Base-by-base conservation (phyloP, 2,113 vertebrate genomes). In the Vanacampus margaritifer region DNA sequence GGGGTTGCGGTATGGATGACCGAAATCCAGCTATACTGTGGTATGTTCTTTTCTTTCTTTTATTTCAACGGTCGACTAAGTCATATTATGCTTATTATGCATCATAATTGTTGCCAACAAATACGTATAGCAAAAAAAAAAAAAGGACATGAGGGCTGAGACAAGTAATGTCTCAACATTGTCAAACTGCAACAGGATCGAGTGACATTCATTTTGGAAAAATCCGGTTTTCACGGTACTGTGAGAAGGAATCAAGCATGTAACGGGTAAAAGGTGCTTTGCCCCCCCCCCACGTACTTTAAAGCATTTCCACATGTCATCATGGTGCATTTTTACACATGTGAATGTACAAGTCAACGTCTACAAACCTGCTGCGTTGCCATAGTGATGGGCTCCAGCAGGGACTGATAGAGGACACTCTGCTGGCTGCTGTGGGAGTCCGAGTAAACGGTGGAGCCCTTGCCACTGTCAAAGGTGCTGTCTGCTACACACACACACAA, bases 371-470 rank as follows among this genome's bases (percentile, higher is more conserved):
- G 93, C 68, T 93, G 86, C 7, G 79, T 86, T 65, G 92, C 81
- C 16, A 94, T 87, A 13, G 93, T 87, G 3, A 90, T 83, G 0
- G 94, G 65, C 0, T 97, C 95, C 0, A 91, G 90, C 48, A 96
- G 84, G 1, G 96, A 94, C 0, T 94, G 94, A 84, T 95, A 95
- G 84, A 95, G 92, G 78, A 93, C 92, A 1, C 94, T 95, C 63
- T 94, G 96, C 90, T 96, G 96, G 90, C 95, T 97, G 92, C 94
- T 94, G 82, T 96, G 94, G 0, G 94, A 96, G 80, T 97, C 95
- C 0, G 95, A 96, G 79, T 95, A 98, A 60, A 95, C 94, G 0
- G 94, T 94, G 61, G 96, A 97, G 69, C 95, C 96, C 87, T 95
- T 93, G 74, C 95, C 95, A 16, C 96, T 96, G 91, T 97, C 96